Conservation (phyloP, 2,113 vertebrate species). For the Pachypanchax playfairii region DNA sequence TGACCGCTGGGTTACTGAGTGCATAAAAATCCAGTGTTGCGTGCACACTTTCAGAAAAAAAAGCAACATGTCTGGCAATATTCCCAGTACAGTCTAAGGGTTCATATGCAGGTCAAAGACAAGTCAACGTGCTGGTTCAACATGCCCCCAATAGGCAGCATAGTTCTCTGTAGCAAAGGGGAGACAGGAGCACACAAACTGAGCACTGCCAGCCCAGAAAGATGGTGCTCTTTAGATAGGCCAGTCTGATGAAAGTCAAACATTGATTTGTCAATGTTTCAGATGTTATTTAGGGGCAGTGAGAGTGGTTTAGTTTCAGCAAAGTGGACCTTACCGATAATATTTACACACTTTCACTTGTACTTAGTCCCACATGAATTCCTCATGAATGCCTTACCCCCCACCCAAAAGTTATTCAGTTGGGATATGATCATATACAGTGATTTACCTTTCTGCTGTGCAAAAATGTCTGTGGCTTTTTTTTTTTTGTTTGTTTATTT, state of each 20-base stretch:
- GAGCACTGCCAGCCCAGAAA: constrained; percentile 32
- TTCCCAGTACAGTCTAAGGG: constrained; percentile 53
- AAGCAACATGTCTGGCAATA: constrained; percentile 59
- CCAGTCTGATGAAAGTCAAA: constrained; percentile 50
- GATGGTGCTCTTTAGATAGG: constrained; percentile 43
- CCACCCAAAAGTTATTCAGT: constrained; percentile 57
- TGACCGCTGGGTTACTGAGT: constrained; percentile 50
- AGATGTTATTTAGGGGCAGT: constrained; percentile 65
- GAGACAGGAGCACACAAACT: constrained; percentile 22
- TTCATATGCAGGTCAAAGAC: constrained; percentile 59
- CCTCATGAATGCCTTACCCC: constrained; percentile 35
- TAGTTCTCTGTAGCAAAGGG: constrained; percentile 31
- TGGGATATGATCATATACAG: constrained; percentile 44
- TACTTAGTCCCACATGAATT: constrained; percentile 35
- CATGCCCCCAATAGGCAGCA: constrained; percentile 51
- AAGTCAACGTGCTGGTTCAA: constrained; percentile 58
- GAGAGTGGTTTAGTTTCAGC: constrained; percentile 62
- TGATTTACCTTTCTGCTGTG: constrained; percentile 21
- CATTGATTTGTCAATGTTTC: constrained; percentile 48
- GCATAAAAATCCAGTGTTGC: constrained; percentile 59
- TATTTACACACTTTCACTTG: constrained; percentile 68
- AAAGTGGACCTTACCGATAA: constrained; percentile 49
- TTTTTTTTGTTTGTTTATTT: constrained; percentile 11
- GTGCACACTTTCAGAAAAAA: constrained; percentile 48
- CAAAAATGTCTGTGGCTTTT: constrained; percentile 19